Percentiles rank a stretch among this genome's conserved stretches.
phyloP scores from a whole-genome alignment of 2,797 vertebrate species.

The Karalla daura region DNA sequence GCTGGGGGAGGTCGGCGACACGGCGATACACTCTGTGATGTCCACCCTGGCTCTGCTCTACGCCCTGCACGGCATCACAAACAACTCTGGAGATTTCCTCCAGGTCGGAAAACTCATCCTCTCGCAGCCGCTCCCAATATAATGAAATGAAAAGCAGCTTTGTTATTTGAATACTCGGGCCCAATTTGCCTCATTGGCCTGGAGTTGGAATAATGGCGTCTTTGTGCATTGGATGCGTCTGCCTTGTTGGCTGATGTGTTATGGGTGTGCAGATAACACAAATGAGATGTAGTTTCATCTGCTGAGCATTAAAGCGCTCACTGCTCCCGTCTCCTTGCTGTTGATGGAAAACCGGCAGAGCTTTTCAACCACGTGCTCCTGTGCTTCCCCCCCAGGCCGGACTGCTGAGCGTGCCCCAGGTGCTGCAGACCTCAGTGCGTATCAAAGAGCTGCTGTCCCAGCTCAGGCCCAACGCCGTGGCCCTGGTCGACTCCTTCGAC shows the following conservation, averaged over 20 bases:
- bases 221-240: conserved; percentile 14
- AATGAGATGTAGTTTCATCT: neutral
- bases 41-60: conserved; percentile 91
- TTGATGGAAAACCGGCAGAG: neutral
- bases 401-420: conserved; percentile 87
- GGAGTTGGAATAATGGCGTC: neutral
- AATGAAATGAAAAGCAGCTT: neutral
- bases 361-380: no score
- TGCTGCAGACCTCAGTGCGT: conserved; percentile 84
- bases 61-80: conserved; percentile 88
- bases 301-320: neutral
- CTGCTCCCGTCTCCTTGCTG: conserved; percentile 1
- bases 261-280: neutral
- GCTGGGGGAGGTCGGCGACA: conserved; percentile 85
- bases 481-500: conserved; percentile 94
- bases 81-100: conserved; percentile 92
- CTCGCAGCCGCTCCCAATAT: neutral
- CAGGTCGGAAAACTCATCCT: conserved; percentile 82
- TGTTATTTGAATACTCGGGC: neutral
- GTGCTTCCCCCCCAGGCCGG: conserved; percentile 82
- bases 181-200: conserved; percentile 28
- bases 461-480: conserved; percentile 90
- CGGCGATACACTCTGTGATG: conserved; percentile 84
- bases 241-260: neutral
- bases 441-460: conserved; percentile 91